phyloP scores from a whole-genome alignment of 2,113 vertebrate species.

The Miniopterus natalensis region DNA sequence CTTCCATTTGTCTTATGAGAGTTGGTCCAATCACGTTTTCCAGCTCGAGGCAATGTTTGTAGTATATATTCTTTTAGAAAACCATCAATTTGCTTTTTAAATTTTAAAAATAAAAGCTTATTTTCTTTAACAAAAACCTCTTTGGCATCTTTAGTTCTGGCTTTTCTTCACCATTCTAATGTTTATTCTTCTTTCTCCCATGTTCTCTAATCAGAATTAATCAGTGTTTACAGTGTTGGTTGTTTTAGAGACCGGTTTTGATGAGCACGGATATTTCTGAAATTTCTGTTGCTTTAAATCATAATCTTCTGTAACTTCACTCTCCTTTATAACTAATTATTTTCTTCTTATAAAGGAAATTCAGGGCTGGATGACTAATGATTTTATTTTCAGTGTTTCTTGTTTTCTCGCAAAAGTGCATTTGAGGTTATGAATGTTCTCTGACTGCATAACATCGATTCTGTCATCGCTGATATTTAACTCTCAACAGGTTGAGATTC shows the following conservation, averaged over 20 bases:
- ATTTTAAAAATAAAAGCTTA: background rate
- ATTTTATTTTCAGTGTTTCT: background rate
- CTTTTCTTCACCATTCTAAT: background rate
- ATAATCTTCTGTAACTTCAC: background rate
- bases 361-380: background rate
- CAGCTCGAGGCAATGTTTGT: background rate
- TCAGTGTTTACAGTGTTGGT: background rate
- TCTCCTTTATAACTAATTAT: background rate
- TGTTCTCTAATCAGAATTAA: background rate
- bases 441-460: background rate
- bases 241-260: background rate
- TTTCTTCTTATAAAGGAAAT: background rate
- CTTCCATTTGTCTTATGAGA: background rate
- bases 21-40: background rate
- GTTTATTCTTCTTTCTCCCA: background rate
- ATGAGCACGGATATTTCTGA: background rate
- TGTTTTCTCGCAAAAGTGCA: background rate
- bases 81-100: background rate
- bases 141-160: background rate
- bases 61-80: background rate
- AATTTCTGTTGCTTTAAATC: background rate
- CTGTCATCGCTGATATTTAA: background rate
- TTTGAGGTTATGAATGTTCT: background rate
- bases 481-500: background rate
- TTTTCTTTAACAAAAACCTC: background rate